These are phyloP conservation scores for Pammene fasciana DNA, from an alignment of 2,888 invertebrate species.

Conservation along the genomic window DNA sequence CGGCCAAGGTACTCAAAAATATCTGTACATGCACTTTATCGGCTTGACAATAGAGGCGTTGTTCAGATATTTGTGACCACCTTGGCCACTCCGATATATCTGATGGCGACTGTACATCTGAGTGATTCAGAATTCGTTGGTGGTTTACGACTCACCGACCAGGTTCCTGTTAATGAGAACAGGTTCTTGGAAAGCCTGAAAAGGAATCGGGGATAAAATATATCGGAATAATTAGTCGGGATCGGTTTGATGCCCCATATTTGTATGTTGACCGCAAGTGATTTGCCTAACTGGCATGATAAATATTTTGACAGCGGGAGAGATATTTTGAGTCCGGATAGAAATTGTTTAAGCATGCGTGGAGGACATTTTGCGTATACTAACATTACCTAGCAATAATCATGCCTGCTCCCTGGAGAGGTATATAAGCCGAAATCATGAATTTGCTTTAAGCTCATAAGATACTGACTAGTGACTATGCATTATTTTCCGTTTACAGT, in stretches of 20 bases:
- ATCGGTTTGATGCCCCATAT: constrained; percentile 18
- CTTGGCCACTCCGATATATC: too few relatives aligned
- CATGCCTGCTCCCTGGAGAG: too few relatives aligned
- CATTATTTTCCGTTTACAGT: too few relatives aligned
- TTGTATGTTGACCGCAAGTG: constrained; percentile 27
- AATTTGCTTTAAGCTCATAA: too few relatives aligned
- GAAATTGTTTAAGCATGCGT: constrained; percentile 3
- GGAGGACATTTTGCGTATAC: neutral
- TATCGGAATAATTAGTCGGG: constrained; percentile 29
- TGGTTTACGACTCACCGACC: constrained; percentile 34
- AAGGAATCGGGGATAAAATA: constrained; percentile 33
- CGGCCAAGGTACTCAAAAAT: too few relatives aligned
- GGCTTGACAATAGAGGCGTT: too few relatives aligned
- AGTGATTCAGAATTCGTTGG: constrained; percentile 40
- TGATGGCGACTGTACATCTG: too few relatives aligned
- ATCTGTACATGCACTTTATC: too few relatives aligned
- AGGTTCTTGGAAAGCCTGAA: constrained; percentile 33
- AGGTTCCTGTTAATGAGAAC: constrained; percentile 37
- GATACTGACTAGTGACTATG: too few relatives aligned
- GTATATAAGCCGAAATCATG: too few relatives aligned
- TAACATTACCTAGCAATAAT: too few relatives aligned
- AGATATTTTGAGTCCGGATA: neutral
- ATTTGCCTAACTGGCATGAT: constrained; percentile 24
- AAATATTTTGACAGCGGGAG: constrained; percentile 8
- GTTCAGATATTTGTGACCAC: too few relatives aligned